phyloP scores from a whole-genome alignment of 2,888 invertebrate genomes.

The Tipula vernalis region DNA sequence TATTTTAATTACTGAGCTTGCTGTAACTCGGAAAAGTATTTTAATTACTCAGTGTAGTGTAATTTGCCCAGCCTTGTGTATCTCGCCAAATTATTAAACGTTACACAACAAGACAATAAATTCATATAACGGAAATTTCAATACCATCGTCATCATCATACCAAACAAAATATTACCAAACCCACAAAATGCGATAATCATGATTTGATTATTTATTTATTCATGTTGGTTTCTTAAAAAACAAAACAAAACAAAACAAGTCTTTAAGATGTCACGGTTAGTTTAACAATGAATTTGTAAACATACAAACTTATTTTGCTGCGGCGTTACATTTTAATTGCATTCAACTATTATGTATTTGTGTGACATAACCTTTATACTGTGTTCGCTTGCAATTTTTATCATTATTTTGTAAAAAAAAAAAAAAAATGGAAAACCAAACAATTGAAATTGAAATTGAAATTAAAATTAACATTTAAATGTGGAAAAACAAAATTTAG shows the following conservation, averaged over 20 bases:
- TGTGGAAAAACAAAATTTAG: not conserved
- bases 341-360: not conserved
- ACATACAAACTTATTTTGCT: not conserved
- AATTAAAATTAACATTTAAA: not conserved
- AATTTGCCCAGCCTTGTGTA: no score
- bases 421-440: not conserved
- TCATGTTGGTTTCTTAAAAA: not conserved
- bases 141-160: not conserved
- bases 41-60: no score
- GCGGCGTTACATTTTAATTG: not conserved
- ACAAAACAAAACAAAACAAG: not conserved
- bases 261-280: constrained; percentile 4
- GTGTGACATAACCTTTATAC: not conserved
- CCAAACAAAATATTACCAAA: not conserved
- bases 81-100: no score
- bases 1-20: no score
- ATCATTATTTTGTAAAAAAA: not conserved
- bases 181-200: not conserved
- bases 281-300: not conserved
- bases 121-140: not conserved
- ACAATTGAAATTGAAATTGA: not conserved
- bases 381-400: not conserved
- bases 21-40: no score
- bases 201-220: not conserved
- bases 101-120: not conserved